Base-by-base conservation (phyloP, 2,888 invertebrate genomes). In the Mythimna vitellina region DNA sequence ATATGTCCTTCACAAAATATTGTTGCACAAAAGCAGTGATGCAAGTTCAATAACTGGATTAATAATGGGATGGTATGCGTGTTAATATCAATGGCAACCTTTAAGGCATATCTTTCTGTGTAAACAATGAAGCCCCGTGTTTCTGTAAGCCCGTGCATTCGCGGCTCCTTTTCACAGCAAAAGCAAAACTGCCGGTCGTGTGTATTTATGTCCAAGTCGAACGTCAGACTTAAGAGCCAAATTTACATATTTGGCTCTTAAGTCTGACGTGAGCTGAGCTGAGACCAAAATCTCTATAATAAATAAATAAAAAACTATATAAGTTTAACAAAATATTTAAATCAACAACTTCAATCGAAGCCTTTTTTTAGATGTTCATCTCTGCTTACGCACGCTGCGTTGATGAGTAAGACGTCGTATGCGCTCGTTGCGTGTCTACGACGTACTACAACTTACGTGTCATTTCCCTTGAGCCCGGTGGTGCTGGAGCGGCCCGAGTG, bases 401-500 rank as follows among this genome's bases (percentile, higher is more conserved):
- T 0, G 0, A 10, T 20, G 17, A 56, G 46, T 29, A 22, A 66
- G 20, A 29, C 35, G 35, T 60, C 0, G 14, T 22, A 10, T 12
- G 60, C 29, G 58, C 17, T 12, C 51, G 42, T 3, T 4, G 42
- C 12, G 14, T 42, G 42, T 20, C 10, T 49, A 25, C n/a, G 20
- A 8, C 3, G 51, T n/a, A n/a, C 2, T n/a, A n/a, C 2, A 9
- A 91, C 95, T 89, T 82, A 96, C 96, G 95, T 95, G 89, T 96
- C 96, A 92, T 95, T 97, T 95, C 97, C 93, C 81, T 93, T 97
- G 85, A 97, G 97, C 58, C 97, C 98, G 91, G 98, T 97, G 84
- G 98, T 97, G 76, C 98, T 98, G 93, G 98, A 98, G 85, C 98
- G 97, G 62, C 98, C 98, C 25, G 98, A 98, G 95, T 98, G 98